These are phyloP conservation scores for Euglossa dilemma DNA, from an alignment of 1,140 invertebrate genomes.

Conservation along the genomic window DNA sequence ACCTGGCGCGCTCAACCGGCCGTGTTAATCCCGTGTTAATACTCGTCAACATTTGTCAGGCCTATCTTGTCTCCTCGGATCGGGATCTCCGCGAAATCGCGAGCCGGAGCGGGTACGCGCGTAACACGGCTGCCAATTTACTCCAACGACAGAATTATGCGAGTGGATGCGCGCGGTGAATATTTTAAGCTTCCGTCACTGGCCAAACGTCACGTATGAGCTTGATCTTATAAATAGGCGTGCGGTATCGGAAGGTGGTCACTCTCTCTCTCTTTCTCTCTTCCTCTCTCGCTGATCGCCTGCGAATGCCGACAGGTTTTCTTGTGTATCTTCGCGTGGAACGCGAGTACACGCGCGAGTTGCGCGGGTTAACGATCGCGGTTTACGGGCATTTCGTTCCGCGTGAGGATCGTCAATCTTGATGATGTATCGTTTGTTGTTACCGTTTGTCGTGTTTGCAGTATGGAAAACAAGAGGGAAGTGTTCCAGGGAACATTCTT, in stretches of 20 bases:
- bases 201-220: background rate
- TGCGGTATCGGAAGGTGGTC: background rate
- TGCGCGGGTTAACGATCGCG: background rate
- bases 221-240: slow-evolving; percentile 39
- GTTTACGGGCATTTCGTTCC: background rate
- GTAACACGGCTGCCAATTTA: slow-evolving; percentile 51
- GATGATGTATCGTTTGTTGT: background rate
- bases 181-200: slow-evolving; percentile 32
- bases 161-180: slow-evolving; percentile 12
- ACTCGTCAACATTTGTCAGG: slow-evolving; percentile 47
- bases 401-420: background rate
- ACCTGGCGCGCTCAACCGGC: slow-evolving; percentile 46
- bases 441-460: background rate
- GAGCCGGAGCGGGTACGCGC: slow-evolving; percentile 25
- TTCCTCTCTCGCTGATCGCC: too few species aligned
- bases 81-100: slow-evolving; percentile 28
- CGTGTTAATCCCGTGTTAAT: background rate
- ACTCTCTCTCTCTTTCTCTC: background rate
- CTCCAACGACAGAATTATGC: slow-evolving; percentile 43
- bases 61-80: slow-evolving; percentile 35
- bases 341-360: background rate
- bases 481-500: background rate
- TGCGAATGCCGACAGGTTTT: background rate
- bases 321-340: background rate
- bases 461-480: background rate